These are phyloP conservation scores for Whitmania pigra DNA, from an alignment of 1,140 invertebrate genomes.

Conservation along the genomic window DNA sequence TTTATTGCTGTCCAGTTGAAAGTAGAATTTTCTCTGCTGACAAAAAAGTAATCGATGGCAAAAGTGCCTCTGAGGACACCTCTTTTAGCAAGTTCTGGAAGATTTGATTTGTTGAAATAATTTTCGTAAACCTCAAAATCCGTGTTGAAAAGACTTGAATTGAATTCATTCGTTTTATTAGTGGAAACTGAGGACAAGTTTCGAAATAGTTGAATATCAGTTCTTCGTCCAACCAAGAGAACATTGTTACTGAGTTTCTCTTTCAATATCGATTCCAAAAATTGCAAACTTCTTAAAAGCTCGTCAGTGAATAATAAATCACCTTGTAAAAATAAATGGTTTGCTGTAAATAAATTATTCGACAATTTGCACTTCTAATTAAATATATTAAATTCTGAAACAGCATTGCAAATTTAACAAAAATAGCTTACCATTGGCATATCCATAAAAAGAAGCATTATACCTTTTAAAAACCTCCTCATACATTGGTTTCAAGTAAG, in stretches of 20 bases:
- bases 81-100: slow-evolving; percentile 1
- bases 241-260: neutral
- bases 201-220: neutral
- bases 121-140: neutral
- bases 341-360: neutral
- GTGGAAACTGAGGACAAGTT: neutral
- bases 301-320: neutral
- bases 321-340: neutral
- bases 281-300: neutral
- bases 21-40: neutral
- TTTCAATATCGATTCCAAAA: neutral
- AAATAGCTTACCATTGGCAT: slow-evolving; percentile 20
- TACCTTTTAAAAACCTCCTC: slow-evolving; percentile 8
- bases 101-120: slow-evolving; percentile 3
- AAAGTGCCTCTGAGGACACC: neutral
- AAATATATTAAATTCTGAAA: slow-evolving; percentile 1
- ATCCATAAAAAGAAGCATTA: slow-evolving; percentile 16
- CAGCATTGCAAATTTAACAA: neutral
- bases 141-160: neutral
- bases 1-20: slow-evolving; percentile 17
- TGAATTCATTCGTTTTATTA: neutral
- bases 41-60: slow-evolving; percentile 23
- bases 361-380: neutral
- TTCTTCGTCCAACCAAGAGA: slow-evolving; percentile 9
- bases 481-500: slow-evolving; percentile 19